Conservation (phyloP, 2,797 vertebrate species). For the Chiloscyllium punctatum region DNA sequence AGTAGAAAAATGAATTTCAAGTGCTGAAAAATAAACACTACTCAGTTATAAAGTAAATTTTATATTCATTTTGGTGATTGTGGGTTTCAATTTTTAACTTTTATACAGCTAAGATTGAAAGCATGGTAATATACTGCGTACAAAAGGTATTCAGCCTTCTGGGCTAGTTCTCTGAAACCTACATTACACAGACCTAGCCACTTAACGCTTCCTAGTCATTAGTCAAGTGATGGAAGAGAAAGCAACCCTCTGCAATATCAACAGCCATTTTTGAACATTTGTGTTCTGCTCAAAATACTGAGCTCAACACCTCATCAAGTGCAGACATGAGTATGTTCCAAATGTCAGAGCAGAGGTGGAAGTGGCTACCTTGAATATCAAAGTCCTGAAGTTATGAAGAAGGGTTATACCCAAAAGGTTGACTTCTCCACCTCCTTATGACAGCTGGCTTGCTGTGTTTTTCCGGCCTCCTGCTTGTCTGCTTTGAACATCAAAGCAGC, state of each 20-base stretch:
- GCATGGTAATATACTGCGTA: neutral
- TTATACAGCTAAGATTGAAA: neutral
- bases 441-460: no score
- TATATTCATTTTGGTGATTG: neutral
- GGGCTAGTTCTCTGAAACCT: neutral
- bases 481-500: neutral
- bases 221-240: neutral
- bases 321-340: neutral
- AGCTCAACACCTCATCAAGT: neutral
- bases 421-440: no score
- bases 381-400: no score
- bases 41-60: neutral
- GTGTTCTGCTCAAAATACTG: neutral
- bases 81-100: neutral
- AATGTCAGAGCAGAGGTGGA: neutral
- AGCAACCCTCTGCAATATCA: neutral
- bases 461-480: no score
- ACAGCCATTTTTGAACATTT: neutral
- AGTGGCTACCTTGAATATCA: neutral
- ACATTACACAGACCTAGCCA: neutral
- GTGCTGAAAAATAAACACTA: neutral
- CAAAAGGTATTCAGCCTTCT: neutral
- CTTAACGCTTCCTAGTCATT: neutral
- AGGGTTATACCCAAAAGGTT: no score
- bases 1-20: neutral